phyloP scores from a whole-genome alignment of 1,140 invertebrate species.

The Hypothenemus hampei region DNA sequence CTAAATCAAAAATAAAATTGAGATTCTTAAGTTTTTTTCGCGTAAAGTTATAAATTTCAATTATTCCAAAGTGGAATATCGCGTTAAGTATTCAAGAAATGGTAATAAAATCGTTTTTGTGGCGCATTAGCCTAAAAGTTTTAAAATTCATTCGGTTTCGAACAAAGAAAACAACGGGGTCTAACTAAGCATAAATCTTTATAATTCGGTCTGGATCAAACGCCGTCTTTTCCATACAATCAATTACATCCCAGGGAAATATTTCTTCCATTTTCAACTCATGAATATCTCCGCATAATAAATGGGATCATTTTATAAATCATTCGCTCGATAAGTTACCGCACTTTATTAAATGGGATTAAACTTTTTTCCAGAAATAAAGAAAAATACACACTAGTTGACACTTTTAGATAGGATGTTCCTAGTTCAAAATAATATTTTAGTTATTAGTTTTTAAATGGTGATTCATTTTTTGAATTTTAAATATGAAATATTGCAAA shows the following conservation, averaged over 20 bases:
- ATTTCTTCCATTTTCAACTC: constrained; percentile 34
- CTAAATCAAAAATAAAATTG: too few species aligned
- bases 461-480: too few species aligned
- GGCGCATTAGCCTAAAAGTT: not conserved
- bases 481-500: too few species aligned
- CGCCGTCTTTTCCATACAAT: constrained; percentile 38
- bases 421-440: too few species aligned
- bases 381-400: constrained; percentile 11
- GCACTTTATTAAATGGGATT: constrained; percentile 35
- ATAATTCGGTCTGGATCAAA: constrained; percentile 37
- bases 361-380: constrained; percentile 22
- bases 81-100: too few species aligned
- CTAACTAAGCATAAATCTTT: constrained; percentile 35
- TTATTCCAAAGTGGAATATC: too few species aligned
- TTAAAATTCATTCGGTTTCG: constrained; percentile 11
- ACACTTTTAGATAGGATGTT: too few species aligned
- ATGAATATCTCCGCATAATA: constrained; percentile 39
- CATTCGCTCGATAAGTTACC: constrained; percentile 33
- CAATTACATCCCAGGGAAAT: constrained; percentile 36
- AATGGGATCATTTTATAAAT: constrained; percentile 38
- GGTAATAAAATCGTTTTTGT: not conserved
- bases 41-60: too few species aligned
- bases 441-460: too few species aligned
- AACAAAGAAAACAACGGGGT: constrained; percentile 27
- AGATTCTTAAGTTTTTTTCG: too few species aligned